A percentile compares a stretch with the other conserved stretches of the same genome.
These are phyloP conservation scores for Bolinopsis microptera DNA, from an alignment of 37 sponge, comb jelly and placozoan genomes.

Conservation along the genomic window DNA sequence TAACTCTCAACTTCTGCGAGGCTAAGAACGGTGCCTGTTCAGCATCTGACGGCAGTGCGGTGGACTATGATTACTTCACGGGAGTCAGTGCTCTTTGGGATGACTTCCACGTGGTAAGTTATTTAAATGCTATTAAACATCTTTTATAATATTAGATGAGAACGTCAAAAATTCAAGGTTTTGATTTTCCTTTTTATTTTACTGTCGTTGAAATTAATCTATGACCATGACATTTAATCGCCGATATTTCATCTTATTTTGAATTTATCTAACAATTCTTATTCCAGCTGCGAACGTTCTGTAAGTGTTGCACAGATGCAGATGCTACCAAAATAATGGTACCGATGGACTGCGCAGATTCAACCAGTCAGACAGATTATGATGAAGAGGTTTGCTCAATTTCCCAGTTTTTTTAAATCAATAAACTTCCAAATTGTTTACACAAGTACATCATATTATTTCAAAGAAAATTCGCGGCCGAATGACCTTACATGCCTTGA, in stretches of 20 bases:
- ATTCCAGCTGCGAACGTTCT: conserved; percentile 12
- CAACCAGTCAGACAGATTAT: neutral
- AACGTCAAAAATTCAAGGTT: too few species aligned
- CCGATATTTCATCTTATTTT: too few species aligned
- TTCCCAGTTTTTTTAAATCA: too few species aligned
- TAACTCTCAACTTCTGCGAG: conserved; percentile 38
- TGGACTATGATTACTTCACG: neutral
- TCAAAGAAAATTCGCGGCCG: too few species aligned
- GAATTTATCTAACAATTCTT: too few species aligned
- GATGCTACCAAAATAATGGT: neutral
- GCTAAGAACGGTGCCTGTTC: conserved; percentile 57
- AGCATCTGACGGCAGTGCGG: neutral
- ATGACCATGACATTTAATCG: too few species aligned
- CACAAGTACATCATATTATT: too few species aligned
- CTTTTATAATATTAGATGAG: neutral
- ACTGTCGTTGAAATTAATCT: too few species aligned
- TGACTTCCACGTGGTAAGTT: neutral
- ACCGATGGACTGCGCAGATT: conserved; percentile 51
- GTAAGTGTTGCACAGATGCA: conserved; percentile 49
- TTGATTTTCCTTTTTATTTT: too few species aligned
- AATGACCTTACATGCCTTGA: too few species aligned
- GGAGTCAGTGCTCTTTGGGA: conserved; percentile 40
- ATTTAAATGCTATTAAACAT: neutral
- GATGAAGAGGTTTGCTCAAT: neutral
- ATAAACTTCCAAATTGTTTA: too few species aligned